These are phyloP conservation scores for Harpegnathos saltator DNA, from an alignment of 1,140 invertebrate genomes.

Conservation along the genomic window DNA sequence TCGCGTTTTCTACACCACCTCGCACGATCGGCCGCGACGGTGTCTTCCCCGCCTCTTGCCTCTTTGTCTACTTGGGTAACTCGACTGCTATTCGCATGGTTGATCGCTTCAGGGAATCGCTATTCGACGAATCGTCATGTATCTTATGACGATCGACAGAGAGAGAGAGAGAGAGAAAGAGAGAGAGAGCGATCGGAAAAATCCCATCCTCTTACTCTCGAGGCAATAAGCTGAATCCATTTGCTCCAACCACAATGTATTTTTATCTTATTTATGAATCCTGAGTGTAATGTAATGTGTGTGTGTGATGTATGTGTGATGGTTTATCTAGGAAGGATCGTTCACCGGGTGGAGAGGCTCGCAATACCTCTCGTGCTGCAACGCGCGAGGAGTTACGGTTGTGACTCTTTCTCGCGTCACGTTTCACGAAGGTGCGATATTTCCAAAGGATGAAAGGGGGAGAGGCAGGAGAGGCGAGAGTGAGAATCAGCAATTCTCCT, in stretches of 20 bases:
- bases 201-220: background rate
- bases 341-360: background rate
- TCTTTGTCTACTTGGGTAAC: conserved; percentile 33
- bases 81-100: conserved; percentile 24
- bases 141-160: background rate
- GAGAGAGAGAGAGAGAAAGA: background rate
- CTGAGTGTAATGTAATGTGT: no score
- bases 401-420: background rate
- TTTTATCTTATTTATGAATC: no score
- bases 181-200: no score
- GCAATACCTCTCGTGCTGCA: background rate
- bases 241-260: no score
- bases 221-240: conserved; percentile 3
- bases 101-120: conserved; percentile 10
- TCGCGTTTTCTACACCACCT: conserved; percentile 33
- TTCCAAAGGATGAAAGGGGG: background rate
- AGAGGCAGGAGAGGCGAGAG: no score
- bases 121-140: conserved; percentile 12
- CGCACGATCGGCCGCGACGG: background rate
- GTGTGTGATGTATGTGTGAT: no score
- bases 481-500: background rate
- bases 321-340: background rate
- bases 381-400: background rate
- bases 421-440: background rate
- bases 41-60: background rate